A percentile compares a stretch with the other conserved stretches of the same genome.
phyloP scores from a whole-genome alignment of 2,888 invertebrate species.

The Melieria omissa region DNA sequence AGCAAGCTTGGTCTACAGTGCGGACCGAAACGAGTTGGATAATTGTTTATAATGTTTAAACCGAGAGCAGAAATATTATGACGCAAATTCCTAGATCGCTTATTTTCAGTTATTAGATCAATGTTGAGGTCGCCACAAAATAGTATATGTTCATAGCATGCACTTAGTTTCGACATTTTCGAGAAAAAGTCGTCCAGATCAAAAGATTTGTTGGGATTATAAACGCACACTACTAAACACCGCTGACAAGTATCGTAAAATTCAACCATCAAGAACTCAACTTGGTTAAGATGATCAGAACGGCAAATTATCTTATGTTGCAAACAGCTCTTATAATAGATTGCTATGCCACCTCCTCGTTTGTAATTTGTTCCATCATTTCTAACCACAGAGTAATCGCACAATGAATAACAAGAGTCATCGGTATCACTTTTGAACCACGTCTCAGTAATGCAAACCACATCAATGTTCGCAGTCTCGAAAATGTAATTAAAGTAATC shows the following conservation, averaged over 20 bases:
- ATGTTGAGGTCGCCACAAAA: no score
- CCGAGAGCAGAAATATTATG: no score
- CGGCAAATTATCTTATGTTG: no score
- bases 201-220: neutral
- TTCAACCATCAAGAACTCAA: neutral
- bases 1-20: no score
- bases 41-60: no score
- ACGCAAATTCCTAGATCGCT: no score
- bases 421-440: neutral
- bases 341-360: neutral
- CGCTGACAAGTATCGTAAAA: neutral
- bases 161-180: neutral
- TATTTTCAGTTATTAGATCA: no score
- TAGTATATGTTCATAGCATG: neutral
- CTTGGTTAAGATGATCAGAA: neutral
- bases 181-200: neutral
- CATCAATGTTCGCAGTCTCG: neutral
- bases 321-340: neutral
- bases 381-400: neutral
- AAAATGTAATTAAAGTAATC: neutral
- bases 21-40: no score
- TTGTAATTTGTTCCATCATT: neutral
- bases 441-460: neutral
- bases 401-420: neutral
- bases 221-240: conserved; percentile 1